These are phyloP conservation scores for Melangyna quadrimaculata DNA, from an alignment of 2,888 invertebrate species.

Conservation along the genomic window DNA sequence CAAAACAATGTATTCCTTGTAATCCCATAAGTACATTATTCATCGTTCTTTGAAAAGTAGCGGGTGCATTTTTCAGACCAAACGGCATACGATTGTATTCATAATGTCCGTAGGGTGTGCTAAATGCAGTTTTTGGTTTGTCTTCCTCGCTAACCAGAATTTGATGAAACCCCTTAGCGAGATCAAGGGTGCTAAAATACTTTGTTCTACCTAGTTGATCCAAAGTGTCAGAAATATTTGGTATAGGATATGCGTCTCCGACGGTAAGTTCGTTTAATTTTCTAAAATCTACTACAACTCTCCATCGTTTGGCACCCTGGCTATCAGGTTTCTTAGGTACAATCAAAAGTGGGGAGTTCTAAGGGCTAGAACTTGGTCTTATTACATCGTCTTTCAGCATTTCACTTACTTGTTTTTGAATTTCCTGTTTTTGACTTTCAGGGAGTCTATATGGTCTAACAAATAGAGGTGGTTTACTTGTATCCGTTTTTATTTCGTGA, in stretches of 20 bases:
- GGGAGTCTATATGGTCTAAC: neutral
- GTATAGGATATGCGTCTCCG: too few relatives aligned
- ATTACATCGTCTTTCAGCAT: neutral
- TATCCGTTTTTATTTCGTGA: neutral
- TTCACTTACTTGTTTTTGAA: neutral
- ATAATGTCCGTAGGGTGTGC: slow-evolving; percentile 10
- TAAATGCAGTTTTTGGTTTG: slow-evolving; percentile 26
- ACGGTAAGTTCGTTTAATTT: slow-evolving; percentile 44
- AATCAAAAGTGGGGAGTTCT: neutral
- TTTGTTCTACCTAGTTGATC: slow-evolving; percentile 36
- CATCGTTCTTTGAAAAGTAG: slow-evolving; percentile 5
- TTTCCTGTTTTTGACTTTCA: neutral
- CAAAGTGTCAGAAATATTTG: too few relatives aligned
- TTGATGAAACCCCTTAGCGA: slow-evolving; percentile 49
- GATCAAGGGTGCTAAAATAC: slow-evolving; percentile 30
- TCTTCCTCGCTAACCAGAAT: slow-evolving; percentile 18
- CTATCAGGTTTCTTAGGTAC: neutral
- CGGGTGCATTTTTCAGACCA: slow-evolving; percentile 20
- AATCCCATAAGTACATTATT: slow-evolving; percentile 8
- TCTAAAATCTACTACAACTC: neutral
- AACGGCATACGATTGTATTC: slow-evolving; percentile 20
- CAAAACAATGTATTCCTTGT: neutral
- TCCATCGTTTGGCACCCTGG: neutral
- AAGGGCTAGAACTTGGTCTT: neutral
- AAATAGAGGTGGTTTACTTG: neutral